phyloP scores from a whole-genome alignment of 2,888 invertebrate species.

The Steinernema carpocapsae region DNA sequence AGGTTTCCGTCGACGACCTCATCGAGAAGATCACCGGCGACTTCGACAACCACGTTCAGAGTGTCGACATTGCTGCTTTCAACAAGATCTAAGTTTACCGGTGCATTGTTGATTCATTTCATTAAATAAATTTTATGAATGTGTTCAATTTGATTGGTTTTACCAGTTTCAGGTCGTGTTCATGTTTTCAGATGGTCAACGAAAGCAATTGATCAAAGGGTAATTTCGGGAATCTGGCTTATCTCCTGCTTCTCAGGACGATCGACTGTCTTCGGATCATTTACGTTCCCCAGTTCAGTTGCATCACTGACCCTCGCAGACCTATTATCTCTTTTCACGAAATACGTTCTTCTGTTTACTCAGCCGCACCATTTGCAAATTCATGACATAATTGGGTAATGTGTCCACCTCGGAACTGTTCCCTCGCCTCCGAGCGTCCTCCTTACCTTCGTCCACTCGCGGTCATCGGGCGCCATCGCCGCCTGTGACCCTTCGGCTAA shows the following conservation, averaged over 20 bases:
- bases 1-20: slow-evolving; percentile 65
- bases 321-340: neutral
- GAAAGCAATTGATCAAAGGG: no score
- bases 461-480: no score
- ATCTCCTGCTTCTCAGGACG: no score
- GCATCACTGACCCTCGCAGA: neutral
- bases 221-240: no score
- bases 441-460: neutral
- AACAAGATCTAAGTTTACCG: slow-evolving; percentile 60
- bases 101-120: neutral
- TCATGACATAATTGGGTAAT: slow-evolving; percentile 4
- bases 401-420: slow-evolving; percentile 4
- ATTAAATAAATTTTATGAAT: slow-evolving; percentile 9
- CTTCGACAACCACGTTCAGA: slow-evolving; percentile 62
- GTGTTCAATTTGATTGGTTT: neutral
- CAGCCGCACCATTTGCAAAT: slow-evolving; percentile 5
- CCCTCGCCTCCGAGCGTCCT: neutral
- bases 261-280: no score
- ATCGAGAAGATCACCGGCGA: slow-evolving; percentile 60
- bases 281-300: no score
- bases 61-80: slow-evolving; percentile 66
- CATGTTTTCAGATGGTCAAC: no score
- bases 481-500: slow-evolving; percentile 28
- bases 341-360: slow-evolving; percentile 14
- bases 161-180: no score